Percentiles rank a stretch among this genome's conserved stretches.
Conservation (phyloP, 30 jellyfish, hydroid and myxozoan species). For the Pseudorhiza aurosa region DNA sequence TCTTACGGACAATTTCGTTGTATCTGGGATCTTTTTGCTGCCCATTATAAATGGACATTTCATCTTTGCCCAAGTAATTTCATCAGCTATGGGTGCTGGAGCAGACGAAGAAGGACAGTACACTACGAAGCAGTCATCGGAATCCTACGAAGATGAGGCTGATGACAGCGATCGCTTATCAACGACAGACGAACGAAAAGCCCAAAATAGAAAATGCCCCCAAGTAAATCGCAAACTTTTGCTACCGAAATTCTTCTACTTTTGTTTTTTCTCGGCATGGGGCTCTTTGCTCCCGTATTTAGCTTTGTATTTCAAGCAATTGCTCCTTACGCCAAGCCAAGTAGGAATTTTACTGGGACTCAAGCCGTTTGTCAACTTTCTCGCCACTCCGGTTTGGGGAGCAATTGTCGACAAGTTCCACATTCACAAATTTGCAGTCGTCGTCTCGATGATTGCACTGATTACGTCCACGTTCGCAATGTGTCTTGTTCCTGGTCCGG, state of each 20-base stretch:
- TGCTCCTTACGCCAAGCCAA: constrained; percentile 90
- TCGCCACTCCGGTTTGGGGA: constrained; percentile 93
- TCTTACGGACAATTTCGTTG: no score
- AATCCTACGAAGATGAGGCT: constrained; percentile 46
- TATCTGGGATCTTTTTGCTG: no score
- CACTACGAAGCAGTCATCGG: background rate
- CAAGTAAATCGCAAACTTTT: constrained; percentile 85
- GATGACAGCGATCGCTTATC: constrained; percentile 78
- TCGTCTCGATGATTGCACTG: constrained; percentile 77
- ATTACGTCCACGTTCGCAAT: constrained; percentile 85
- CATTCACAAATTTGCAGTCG: constrained; percentile 63
- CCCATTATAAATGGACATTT: no score
- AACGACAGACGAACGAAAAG: constrained; percentile 91
- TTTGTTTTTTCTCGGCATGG: constrained; percentile 82
- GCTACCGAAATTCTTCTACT: constrained; percentile 85
- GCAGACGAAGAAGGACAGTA: constrained; percentile 42
- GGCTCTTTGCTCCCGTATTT: constrained; percentile 93
- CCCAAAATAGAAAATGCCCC: constrained; percentile 79
- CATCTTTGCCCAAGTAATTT: no score
- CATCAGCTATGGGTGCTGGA: constrained; percentile 21
- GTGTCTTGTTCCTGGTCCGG: constrained; percentile 96
- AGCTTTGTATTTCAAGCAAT: constrained; percentile 87
- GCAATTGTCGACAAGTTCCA: constrained; percentile 80
- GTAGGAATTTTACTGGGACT: constrained; percentile 93
- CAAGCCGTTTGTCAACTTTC: constrained; percentile 72